Evolutionary conservation across 2,113 vertebrate species (phyloP), one percentile per base, ranked within the genome.

Genomic region (Aldabrachelys gigantea): DNA sequence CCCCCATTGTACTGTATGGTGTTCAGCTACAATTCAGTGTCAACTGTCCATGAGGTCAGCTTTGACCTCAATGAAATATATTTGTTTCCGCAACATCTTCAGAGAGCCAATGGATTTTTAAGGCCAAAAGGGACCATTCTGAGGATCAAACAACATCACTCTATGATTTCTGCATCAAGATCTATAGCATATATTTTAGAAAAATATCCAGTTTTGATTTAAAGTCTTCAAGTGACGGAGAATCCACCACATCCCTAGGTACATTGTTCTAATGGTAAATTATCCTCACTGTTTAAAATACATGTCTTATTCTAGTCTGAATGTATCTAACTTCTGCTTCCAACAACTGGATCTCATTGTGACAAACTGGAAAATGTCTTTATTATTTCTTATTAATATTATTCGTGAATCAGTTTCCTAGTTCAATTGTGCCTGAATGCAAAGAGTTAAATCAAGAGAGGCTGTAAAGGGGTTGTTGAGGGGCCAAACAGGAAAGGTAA

Each of bases 161-260:
- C 59, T 88, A 52, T 94, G 93, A 96, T 84, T 96, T 49, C 85
- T n/a, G 69, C 94, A 89, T 85, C 88, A 91, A 92, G 54, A 56
- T 88, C 87, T 96, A 35, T 10, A 75, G 93, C 57, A 41, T 19
- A 92, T 1, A 8, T 75, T 41, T 75, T 50, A 89, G 56, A 89
- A 94, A 91, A 5, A 81, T 10, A 47, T 0, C 0, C 0, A 75
- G 41, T 53, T n/a, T 88, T 80, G 62, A 94, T 94, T 78, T 31
- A 5, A 31, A 10, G 25, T 35, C 92, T 86, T 86, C 53, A 93
- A 88, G 44, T 79, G 79, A 57, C 0, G 1, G 52, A 69, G 12
- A 27, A 88, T n/a, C 50, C 19, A 81, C 9, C 8, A 2, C 6
- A 91, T 12, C 38, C 52, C 17, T 54, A 25, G 88, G 86, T 5